Evolutionary conservation across 2,797 vertebrate genomes (phyloP), one percentile per base, ranked within the genome.

Genomic region (Danio aesculapii): DNA sequence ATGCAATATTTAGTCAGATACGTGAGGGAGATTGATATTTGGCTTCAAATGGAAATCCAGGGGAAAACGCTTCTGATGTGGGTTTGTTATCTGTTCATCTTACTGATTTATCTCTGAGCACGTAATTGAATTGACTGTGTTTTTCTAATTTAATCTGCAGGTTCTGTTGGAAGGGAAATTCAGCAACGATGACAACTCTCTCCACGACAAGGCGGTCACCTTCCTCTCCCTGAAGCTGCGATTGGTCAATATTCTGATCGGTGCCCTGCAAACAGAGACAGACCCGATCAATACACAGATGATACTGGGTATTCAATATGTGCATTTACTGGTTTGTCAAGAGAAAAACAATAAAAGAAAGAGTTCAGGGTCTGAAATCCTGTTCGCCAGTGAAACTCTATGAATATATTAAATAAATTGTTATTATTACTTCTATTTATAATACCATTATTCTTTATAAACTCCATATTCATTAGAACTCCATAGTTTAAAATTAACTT

Each of bases 261-360:
- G 96, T 91, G 96, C 96, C 79, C 90, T 98, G 89, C 96, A 97
- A 88, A 97, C 95, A 0, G 97, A 98, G 93, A 96, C 95, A 0
- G 95, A 98, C 84, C 90, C 95, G 49, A 94, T 94, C 91, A 98
- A 98, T 91, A 97, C 95, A 41, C 97, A 98, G 84, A 96, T 98
- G 92, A 95, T 98, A 81, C 80, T 98, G 86, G 96, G 97, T 98
- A 87, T 12, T 71, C 50, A 41, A 13, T 81, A 13, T 47, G 13
- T 88, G 82, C 11, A 0, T 8, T 76, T 41, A 30, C 21, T 5
- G 77, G 9, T 47, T 59, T 69, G 16, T 1, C 30, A 19, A 55
- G 17, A n/a, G 19, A 47, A 55, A 14, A 55, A 5, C 9, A 53
- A n/a, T 70, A 53, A 46, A 71, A 71, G 58, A 30, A 71, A 71